Conservation (phyloP, 2,888 invertebrate species). For the Leptopilina myrica region DNA sequence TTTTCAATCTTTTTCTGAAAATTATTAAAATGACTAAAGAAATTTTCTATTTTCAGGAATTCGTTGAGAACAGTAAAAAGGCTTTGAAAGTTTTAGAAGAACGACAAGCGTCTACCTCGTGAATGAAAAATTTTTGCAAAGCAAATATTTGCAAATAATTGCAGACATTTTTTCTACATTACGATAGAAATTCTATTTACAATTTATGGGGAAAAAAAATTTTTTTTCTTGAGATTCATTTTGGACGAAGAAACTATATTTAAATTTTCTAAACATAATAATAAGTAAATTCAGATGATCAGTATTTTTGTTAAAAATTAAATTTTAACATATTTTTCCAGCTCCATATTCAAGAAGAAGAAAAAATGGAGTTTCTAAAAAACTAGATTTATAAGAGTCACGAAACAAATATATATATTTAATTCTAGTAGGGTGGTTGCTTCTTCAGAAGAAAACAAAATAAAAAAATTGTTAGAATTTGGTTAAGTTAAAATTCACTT, state of each 20-base stretch:
- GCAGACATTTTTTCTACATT: not conserved
- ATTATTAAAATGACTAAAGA: not conserved
- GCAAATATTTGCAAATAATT: not conserved
- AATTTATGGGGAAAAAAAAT: too few relatives aligned
- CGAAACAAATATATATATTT: too few relatives aligned
- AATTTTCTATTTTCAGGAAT: constrained; percentile 74
- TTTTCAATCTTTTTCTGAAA: not conserved
- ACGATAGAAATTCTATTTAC: not conserved
- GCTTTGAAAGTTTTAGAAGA: constrained; percentile 69
- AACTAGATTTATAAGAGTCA: too few relatives aligned
- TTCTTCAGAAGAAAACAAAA: too few relatives aligned
- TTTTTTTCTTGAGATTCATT: not conserved
- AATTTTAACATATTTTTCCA: not conserved
- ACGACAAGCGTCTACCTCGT: constrained; percentile 49
- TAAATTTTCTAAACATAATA: not conserved
- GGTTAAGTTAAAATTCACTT: too few relatives aligned
- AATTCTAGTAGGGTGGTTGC: too few relatives aligned
- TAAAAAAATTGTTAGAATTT: too few relatives aligned
- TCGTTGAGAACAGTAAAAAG: constrained; percentile 81
- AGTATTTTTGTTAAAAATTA: constrained; percentile 32
- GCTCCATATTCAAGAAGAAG: too few relatives aligned
- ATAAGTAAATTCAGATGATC: constrained; percentile 1
- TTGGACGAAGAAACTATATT: not conserved
- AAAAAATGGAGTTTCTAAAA: not conserved
- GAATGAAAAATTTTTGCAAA: constrained; percentile 11